phyloP scores from a whole-genome alignment of 2,888 invertebrate genomes.

The Plebejus melissa region DNA sequence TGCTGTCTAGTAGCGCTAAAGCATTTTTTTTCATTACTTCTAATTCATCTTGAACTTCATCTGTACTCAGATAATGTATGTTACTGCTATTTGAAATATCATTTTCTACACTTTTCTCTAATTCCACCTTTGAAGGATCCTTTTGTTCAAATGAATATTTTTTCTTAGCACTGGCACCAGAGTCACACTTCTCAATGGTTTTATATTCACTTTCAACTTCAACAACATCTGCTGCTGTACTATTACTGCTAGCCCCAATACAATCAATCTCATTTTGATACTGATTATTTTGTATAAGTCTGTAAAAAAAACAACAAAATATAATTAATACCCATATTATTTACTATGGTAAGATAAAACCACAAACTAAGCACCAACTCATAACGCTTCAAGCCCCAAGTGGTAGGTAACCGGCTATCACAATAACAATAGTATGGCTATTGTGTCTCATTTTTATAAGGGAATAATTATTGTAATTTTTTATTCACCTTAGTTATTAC shows the following conservation, averaged over 20 bases:
- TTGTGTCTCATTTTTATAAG: no score
- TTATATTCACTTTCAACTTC: neutral
- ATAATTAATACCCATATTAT: neutral
- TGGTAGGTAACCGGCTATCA: no score
- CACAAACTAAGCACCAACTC: no score
- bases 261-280: neutral
- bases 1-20: neutral
- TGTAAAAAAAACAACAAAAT: neutral
- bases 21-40: neutral
- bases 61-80: neutral
- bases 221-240: neutral
- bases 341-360: no score
- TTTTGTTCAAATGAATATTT: neutral
- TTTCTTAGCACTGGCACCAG: neutral
- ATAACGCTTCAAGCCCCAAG: no score
- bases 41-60: constrained; percentile 3
- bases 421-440: no score
- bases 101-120: neutral
- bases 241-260: neutral
- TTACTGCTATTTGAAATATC: neutral
- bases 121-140: neutral
- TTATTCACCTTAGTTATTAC: no score
- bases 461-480: no score
- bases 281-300: neutral
- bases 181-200: neutral